Evolutionary conservation across 2,113 vertebrate species (phyloP), one percentile per base, ranked within the genome.

Genomic region (Clarias batrachus): DNA sequence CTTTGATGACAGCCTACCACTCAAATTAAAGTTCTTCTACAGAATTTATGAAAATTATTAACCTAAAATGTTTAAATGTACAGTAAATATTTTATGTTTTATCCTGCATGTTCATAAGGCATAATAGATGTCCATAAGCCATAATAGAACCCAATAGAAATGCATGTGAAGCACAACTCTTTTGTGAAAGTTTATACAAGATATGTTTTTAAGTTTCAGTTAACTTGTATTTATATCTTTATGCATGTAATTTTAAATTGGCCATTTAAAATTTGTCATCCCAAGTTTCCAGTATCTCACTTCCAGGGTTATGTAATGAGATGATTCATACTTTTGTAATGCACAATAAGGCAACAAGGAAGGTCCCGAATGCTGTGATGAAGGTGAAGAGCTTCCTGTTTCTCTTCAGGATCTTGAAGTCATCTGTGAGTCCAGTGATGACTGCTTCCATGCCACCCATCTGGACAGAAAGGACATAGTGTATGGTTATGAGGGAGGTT

Each of bases 381-480:
- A 99, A 97, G 0, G 97, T 99, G 93, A 99, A 98, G 78, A 97
- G 86, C 71, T 99, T 99, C 89, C 98, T 95, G 71, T 99, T 96
- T 88, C 95, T 95, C 92, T 98, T 99, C 60, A 99, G 94, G 86
- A 99, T 93, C 89, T 96, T 96, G 89, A 97, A 98, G 91, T 99
- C 98, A n/a, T 99, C 98, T 0, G 97, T 94, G 81, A 99, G 92
- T 70, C 98, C 98, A 0, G 98, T 99, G 94, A 99, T 96, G 87
- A 99, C 96, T 0, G 98, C 98, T 86, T 99, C 98, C 98, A 99
- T 99, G 76, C 98, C 98, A 0, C 98, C 98, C 98, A 99, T 99
- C 98, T 99, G 92, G 41, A 87, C 65, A 74, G 25, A 65, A 79
- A 74, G 33, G 17, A 71, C 17, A 57, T 16, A 79, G 30, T 54